phyloP scores from a whole-genome alignment of 92 coral and sea anemone species.

The Zoanthus sansibaricus region DNA sequence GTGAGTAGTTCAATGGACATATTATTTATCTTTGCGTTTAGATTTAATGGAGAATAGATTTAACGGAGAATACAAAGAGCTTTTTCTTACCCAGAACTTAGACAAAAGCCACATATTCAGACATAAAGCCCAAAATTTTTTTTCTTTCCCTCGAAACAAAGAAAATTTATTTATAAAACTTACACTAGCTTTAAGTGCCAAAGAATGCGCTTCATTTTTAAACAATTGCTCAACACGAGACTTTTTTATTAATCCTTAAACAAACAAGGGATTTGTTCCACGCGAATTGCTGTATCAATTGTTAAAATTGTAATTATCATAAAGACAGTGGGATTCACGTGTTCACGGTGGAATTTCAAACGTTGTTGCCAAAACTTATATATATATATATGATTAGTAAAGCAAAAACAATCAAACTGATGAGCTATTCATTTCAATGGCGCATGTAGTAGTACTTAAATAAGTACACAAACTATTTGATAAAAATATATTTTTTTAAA shows the following conservation, averaged over 20 bases:
- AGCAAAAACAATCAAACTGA: too few species aligned
- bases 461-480: too few species aligned
- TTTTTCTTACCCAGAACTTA: neutral
- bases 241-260: neutral
- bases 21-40: neutral
- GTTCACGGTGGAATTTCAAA: too few species aligned
- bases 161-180: neutral
- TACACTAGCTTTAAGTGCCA: neutral
- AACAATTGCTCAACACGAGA: neutral
- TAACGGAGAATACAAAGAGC: neutral
- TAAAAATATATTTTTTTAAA: too few species aligned
- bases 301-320: too few species aligned
- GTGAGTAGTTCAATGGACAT: neutral
- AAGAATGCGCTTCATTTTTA: conserved; percentile 3
- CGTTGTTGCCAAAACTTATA: too few species aligned
- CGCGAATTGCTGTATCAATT: neutral
- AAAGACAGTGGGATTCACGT: too few species aligned
- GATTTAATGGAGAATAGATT: neutral
- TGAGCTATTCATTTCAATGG: too few species aligned
- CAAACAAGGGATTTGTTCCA: conserved; percentile 27
- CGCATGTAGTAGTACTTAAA: too few species aligned
- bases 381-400: too few species aligned
- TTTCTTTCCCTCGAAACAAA: neutral
- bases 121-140: neutral
- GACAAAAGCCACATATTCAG: neutral